A percentile compares a stretch with the other conserved stretches of the same genome.
Conservation (phyloP, 64 coral and sea anemone species). For the Stichodactyla helianthus region DNA sequence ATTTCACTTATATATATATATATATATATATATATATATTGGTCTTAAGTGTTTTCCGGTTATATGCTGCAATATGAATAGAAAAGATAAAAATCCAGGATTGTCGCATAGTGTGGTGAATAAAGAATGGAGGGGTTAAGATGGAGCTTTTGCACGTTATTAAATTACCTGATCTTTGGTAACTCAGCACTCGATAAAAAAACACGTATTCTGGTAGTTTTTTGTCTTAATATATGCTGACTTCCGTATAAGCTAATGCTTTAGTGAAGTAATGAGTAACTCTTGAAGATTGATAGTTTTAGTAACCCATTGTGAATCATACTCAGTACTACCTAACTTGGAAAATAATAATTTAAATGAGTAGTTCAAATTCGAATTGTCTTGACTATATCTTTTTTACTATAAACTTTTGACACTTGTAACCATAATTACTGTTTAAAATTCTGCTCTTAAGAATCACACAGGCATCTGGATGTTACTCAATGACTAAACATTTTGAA, state of each 20-base stretch:
- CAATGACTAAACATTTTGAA: background rate
- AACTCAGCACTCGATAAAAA: background rate
- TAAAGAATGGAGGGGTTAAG: background rate
- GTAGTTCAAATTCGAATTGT: too few species aligned
- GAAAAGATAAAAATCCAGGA: background rate
- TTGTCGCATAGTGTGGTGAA: background rate
- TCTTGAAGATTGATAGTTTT: too few species aligned
- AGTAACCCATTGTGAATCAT: too few species aligned
- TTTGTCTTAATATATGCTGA: background rate
- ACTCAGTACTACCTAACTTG: background rate
- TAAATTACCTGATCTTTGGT: slow-evolving; percentile 6
- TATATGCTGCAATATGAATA: background rate
- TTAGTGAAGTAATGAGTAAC: background rate
- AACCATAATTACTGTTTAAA: background rate
- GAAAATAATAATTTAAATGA: background rate
- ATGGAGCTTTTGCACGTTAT: background rate
- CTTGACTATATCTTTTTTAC: too few species aligned
- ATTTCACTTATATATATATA: background rate
- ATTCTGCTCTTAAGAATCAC: background rate
- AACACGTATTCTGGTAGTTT: background rate
- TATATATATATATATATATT: too few species aligned
- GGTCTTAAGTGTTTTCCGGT: background rate
- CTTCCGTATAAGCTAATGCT: background rate
- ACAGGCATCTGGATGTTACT: background rate
- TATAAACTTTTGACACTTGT: background rate